Evolutionary conservation across 2,113 vertebrate species (phyloP), one percentile per base, ranked within the genome.

Genomic region (Tetraodon nigroviridis): DNA sequence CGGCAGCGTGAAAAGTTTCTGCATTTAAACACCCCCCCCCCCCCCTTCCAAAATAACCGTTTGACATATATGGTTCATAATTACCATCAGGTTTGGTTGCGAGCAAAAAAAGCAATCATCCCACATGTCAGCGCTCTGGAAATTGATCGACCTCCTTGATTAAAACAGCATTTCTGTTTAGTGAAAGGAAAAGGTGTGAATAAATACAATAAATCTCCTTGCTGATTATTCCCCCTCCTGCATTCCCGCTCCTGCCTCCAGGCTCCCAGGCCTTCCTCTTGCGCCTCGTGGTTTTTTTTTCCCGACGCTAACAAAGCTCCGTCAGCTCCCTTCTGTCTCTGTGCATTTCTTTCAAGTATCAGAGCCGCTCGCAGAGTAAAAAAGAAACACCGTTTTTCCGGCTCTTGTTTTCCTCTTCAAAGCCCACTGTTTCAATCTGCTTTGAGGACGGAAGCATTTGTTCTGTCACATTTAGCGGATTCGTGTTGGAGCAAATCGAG

Each of bases 111-210:
- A 70, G 58, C 65, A 73, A 82, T 81, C 62, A 52, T 27, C 44
- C 44, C 10, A 21, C 61, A 72, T 65, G 84, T 71, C 80, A 82
- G 60, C 50, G 65, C 58, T 70, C 52, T 42, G 64, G 61, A 64
- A 72, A 80, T 79, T 82, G 85, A 87, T 78, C 78, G 78, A 80
- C 82, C 81, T 71, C 60, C 76, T 86, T 84, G 87, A 89, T 88
- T 84, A 87, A 86, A 83, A 71, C 56, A 29, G 64, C 16, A 24
- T 75, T 80, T 67, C 64, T 75, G 86, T 67, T 41, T 40, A 67
- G 63, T 79, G 70, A 74, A 76, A 79, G 64, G 72, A 46, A 51
- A 56, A 76, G 60, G 72, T 68, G 79, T 79, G 88, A 87, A 79
- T 78, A 81, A 82, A 78, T 71, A 79, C 78, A 80, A 73, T 78